These are phyloP conservation scores for Litocranius walleri DNA, from an alignment of 2,113 vertebrate genomes.

Conservation along the genomic window DNA sequence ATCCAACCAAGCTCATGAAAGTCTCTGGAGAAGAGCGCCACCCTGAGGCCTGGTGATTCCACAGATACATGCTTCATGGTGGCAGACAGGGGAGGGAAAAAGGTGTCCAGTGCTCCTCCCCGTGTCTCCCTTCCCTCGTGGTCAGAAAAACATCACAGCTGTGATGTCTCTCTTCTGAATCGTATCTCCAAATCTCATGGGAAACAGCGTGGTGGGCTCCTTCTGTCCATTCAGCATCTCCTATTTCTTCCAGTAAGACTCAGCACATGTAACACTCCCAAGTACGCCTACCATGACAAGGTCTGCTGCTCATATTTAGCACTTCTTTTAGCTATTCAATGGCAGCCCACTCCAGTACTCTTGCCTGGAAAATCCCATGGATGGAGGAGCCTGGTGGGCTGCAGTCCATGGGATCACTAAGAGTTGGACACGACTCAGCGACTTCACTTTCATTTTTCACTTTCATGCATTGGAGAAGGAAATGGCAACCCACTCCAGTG, in stretches of 20 bases:
- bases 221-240: background rate
- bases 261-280: background rate
- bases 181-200: rapidly evolving
- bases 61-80: background rate
- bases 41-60: background rate
- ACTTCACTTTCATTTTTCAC: no score
- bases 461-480: no score
- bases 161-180: background rate
- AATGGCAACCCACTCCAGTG: no score
- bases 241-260: background rate
- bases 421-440: no score
- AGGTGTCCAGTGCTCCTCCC: background rate
- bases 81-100: background rate
- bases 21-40: background rate
- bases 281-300: background rate
- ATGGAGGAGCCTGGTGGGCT: no score
- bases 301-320: background rate
- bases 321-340: background rate
- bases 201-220: rapidly evolving
- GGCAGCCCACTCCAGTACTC: no score
- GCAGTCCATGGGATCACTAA: no score
- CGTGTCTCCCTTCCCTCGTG: background rate
- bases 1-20: background rate
- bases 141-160: background rate
- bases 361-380: no score